These are phyloP conservation scores for Lates japonicus DNA, from an alignment of 2,797 vertebrate species.

Conservation along the genomic window DNA sequence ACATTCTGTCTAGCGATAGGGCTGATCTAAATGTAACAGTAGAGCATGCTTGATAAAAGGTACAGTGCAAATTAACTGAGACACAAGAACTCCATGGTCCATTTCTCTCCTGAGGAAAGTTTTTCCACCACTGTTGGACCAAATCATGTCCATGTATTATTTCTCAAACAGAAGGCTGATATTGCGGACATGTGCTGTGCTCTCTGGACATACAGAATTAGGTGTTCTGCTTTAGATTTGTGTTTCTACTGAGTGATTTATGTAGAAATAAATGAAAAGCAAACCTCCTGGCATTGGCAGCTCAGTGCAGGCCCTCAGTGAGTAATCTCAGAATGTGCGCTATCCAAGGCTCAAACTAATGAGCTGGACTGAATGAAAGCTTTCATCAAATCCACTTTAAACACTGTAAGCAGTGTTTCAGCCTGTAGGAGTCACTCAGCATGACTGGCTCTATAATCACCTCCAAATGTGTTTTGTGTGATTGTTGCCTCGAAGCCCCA, in stretches of 20 bases:
- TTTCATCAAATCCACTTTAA: slow-evolving; percentile 81
- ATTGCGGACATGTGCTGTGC: slow-evolving; percentile 22
- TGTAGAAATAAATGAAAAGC: slow-evolving; percentile 64
- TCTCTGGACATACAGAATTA: slow-evolving; percentile 32
- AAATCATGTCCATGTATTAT: slow-evolving; percentile 6
- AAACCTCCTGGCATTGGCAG: slow-evolving; percentile 57
- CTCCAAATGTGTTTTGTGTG: slow-evolving; percentile 83
- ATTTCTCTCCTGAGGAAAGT: not conserved
- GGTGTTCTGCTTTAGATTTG: slow-evolving; percentile 51
- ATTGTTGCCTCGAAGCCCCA: slow-evolving; percentile 58
- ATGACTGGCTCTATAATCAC: slow-evolving; percentile 78
- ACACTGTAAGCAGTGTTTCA: slow-evolving; percentile 75
- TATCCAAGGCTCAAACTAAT: slow-evolving; percentile 78
- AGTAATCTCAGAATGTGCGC: slow-evolving; percentile 67
- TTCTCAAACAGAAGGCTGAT: slow-evolving; percentile 24
- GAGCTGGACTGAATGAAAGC: slow-evolving; percentile 75
- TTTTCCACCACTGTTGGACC: slow-evolving; percentile 8
- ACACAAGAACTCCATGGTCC: not conserved
- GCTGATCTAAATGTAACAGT: not conserved
- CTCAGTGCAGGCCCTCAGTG: slow-evolving; percentile 35
- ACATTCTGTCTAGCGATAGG: not conserved
- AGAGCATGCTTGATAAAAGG: no score
- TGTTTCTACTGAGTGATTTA: slow-evolving; percentile 63
- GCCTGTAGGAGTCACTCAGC: slow-evolving; percentile 79
- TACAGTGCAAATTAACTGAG: not conserved